Base-by-base conservation (phyloP, 2,888 invertebrate species). In the Orchesella flavescens region DNA sequence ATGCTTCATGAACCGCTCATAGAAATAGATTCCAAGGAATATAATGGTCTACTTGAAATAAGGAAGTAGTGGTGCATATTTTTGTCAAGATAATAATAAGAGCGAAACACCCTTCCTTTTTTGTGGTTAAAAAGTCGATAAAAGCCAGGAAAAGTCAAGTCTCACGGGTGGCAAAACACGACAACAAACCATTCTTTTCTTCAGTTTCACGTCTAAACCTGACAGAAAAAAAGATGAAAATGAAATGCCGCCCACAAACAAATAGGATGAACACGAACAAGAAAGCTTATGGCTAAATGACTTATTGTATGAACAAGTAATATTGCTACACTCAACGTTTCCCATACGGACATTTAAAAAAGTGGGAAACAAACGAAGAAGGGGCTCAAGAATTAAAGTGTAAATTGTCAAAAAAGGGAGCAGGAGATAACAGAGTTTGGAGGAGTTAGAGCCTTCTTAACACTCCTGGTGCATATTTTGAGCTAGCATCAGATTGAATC, bases 141-240 rank as follows among this genome's bases (percentile, higher is more conserved):
- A 77, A 69, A 75, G 46, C 15, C 49, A 46, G 65, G 17, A 69
- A 73, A 80, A 73, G 80, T 80, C 80, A 73, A 66, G 57, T 68
- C 73, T 80, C 73, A 59, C 49, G 80, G 80, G 80, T 80, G 80
- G 80, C 49, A 73, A 73, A 73, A 73, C 80, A 80, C 73, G 55
- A 79, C 79, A 80, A 80, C 80, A 80, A 80, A 66, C 80, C 73
- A 80, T 80, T 80, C 79, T 79, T 79, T 55, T 72, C 49, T 46
- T 57, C 44, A 24, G 63, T 65, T 68, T 59, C 78, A 71, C 65
- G 71, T 79, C 66, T 24, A 12, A 13, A 7, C 24, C 23, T 9
- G 53, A 5, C 53, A 53, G n/a, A 53, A 53, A 53, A 53, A 9
- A 10, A 53, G 23, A 34, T 10, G 44, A 43, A 66, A 44, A 44